Evolutionary conservation across 2,113 vertebrate species (phyloP).

Genomic region (Cochlearius cochlearius): DNA sequence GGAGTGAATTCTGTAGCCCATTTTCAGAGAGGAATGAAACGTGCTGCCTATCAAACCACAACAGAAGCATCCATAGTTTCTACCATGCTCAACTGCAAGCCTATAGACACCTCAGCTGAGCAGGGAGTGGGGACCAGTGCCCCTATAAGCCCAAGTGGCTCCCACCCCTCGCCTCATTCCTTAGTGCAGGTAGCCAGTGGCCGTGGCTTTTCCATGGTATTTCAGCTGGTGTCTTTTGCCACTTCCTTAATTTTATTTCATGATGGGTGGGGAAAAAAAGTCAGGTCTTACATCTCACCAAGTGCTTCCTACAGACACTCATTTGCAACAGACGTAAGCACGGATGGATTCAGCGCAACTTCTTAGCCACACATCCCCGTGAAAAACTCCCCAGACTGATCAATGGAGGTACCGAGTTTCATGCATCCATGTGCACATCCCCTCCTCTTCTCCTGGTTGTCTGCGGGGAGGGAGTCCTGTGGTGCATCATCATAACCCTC

Average conservation of each 20-base stretch:
- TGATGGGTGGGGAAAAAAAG: accelerated
- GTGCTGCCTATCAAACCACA: neutral
- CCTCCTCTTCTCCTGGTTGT: neutral
- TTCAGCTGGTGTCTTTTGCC: neutral
- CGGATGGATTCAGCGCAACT: neutral
- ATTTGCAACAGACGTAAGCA: neutral
- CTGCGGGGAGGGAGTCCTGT: neutral
- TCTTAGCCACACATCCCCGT: neutral
- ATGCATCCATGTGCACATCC: neutral
- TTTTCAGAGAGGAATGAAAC: neutral
- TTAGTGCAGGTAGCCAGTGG: neutral
- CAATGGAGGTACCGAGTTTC: neutral
- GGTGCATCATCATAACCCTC: accelerated
- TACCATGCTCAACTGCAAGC: neutral
- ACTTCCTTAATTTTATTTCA: neutral
- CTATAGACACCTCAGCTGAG: neutral
- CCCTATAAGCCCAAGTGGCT: neutral
- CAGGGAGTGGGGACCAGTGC: neutral
- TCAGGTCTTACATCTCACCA: neutral
- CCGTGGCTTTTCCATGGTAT: neutral
- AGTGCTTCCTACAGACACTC: neutral
- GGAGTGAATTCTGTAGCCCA: neutral
- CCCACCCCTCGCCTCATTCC: accelerated
- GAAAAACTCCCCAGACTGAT: neutral
- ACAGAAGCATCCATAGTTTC: neutral